A percentile compares a stretch with the other conserved stretches of the same genome.
These are phyloP conservation scores for Hecatera dysodea DNA, from an alignment of 2,888 invertebrate species.

Conservation along the genomic window DNA sequence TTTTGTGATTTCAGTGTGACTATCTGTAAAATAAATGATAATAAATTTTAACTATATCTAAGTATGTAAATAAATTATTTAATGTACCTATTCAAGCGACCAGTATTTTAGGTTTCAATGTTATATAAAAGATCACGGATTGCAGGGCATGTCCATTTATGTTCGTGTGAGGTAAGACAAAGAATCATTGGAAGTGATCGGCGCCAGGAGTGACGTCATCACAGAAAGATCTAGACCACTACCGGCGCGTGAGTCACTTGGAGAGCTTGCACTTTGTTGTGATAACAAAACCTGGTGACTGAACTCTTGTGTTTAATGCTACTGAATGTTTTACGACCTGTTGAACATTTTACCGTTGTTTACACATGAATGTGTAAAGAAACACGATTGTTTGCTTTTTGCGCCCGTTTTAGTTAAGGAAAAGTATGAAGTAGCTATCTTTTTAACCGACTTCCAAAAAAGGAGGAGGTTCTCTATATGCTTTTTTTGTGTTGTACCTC, in stretches of 20 bases:
- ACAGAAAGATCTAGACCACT: slow-evolving; percentile 49
- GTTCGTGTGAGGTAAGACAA: not conserved
- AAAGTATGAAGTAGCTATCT: not conserved
- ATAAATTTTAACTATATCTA: too few relatives aligned
- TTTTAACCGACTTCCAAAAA: too few relatives aligned
- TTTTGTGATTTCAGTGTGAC: too few relatives aligned
- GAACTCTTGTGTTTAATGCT: slow-evolving; percentile 5
- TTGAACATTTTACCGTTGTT: not conserved
- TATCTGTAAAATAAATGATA: too few relatives aligned
- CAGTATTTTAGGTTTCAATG: too few relatives aligned
- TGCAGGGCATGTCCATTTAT: slow-evolving; percentile 28
- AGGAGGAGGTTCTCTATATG: too few relatives aligned
- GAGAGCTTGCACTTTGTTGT: slow-evolving; percentile 12
- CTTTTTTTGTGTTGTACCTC: too few relatives aligned
- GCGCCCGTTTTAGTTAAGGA: not conserved
- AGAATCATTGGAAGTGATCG: slow-evolving; percentile 9
- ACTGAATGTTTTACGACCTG: slow-evolving; percentile 8
- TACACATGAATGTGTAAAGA: not conserved
- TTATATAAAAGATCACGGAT: not conserved
- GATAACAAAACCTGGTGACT: slow-evolving; percentile 12
- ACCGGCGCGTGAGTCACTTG: slow-evolving; percentile 42
- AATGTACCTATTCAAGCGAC: not conserved
- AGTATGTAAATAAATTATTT: too few relatives aligned
- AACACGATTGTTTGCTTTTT: slow-evolving; percentile 6
- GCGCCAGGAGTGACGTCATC: slow-evolving; percentile 43